Evolutionary conservation across 2,888 invertebrate genomes (phyloP).

Genomic region (Fragum sueziense): DNA sequence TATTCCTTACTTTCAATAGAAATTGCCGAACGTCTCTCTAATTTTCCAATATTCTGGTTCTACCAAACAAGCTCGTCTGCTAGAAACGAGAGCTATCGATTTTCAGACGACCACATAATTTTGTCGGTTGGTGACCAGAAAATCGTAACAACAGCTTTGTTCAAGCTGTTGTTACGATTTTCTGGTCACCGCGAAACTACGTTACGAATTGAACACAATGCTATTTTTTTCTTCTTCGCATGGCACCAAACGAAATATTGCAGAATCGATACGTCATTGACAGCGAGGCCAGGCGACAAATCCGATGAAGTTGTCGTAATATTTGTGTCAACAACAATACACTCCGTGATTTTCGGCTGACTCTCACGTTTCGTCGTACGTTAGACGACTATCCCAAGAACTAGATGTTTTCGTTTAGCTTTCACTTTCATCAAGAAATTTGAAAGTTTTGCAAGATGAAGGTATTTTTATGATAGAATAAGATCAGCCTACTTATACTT

Average conservation of each 20-base stretch:
- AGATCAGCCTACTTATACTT: too few species aligned
- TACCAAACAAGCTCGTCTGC: slow-evolving; percentile 8
- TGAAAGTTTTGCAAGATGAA: too few species aligned
- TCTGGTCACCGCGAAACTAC: too few species aligned
- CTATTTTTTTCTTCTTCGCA: background rate
- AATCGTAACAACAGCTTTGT: too few species aligned
- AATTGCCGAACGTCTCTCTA: slow-evolving; percentile 23
- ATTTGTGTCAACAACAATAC: background rate
- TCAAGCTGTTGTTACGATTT: too few species aligned
- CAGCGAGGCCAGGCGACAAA: slow-evolving; percentile 1
- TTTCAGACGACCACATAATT: background rate
- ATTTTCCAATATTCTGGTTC: slow-evolving; percentile 48
- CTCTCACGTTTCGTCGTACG: too few species aligned
- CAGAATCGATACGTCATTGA: background rate
- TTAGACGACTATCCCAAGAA: too few species aligned
- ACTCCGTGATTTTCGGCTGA: background rate
- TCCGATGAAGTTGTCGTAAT: background rate
- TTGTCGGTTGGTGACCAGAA: too few species aligned
- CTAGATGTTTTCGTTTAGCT: too few species aligned
- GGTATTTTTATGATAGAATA: too few species aligned
- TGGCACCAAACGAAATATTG: slow-evolving; percentile 9
- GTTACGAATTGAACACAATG: slow-evolving; percentile 5
- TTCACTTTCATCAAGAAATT: too few species aligned
- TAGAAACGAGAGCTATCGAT: slow-evolving; percentile 8
- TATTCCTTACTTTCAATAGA: slow-evolving; percentile 20